Conservation (phyloP, 2,113 vertebrate species). For the Malurus cyaneus region DNA sequence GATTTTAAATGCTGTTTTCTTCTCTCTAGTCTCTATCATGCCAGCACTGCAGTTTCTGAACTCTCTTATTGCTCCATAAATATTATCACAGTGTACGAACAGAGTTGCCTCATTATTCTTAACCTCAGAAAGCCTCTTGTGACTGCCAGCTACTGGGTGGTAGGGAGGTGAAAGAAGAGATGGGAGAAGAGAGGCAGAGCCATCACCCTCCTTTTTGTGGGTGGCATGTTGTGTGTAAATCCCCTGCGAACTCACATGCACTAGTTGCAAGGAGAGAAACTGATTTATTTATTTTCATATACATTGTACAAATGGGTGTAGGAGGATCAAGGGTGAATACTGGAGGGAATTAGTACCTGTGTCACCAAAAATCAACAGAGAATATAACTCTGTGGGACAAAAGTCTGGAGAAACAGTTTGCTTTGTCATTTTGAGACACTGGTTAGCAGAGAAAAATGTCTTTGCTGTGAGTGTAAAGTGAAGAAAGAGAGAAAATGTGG, state of each 20-base stretch:
- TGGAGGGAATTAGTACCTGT: not conserved
- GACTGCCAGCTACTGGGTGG: not conserved
- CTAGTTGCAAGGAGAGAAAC: not conserved
- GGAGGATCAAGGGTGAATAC: not conserved
- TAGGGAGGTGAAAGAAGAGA: not conserved
- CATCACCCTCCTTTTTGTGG: not conserved
- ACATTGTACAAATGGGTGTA: fast-evolving
- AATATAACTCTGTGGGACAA: fast-evolving
- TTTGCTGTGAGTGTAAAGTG: fast-evolving
- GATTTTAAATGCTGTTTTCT: conserved; percentile 54
- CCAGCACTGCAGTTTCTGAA: conserved; percentile 51
- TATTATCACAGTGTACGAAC: conserved; percentile 67
- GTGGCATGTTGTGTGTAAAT: fast-evolving
- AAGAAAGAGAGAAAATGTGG: not conserved
- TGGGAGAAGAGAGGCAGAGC: not conserved
- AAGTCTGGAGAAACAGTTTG: not conserved
- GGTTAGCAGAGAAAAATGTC: not conserved
- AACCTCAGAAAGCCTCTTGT: fast-evolving
- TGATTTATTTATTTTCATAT: not conserved
- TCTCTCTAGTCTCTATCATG: conserved; percentile 32
- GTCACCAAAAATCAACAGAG: not conserved
- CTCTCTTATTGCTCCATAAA: conserved; percentile 63
- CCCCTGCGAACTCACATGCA: not conserved
- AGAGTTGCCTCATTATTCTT: conserved; percentile 45
- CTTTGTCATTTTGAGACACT: not conserved